Evolutionary conservation across 2,888 invertebrate species (phyloP), one percentile per base, ranked within the genome.

Genomic region (Suillia variegata): DNA sequence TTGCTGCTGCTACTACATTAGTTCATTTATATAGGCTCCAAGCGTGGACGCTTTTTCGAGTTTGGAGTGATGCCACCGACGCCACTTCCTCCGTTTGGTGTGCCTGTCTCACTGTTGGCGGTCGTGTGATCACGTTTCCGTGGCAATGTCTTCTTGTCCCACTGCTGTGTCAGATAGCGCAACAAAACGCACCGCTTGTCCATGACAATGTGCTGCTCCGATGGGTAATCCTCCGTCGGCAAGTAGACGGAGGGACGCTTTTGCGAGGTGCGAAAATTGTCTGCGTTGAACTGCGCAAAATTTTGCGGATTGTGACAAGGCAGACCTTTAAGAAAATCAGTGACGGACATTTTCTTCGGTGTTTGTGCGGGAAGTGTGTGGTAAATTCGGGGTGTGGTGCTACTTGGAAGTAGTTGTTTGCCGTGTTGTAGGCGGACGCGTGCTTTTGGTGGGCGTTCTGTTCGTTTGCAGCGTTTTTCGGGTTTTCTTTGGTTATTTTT

Each of bases 161-260:
- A 96, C 82, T 95, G 94, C 75, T 96, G 94, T 74, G 96, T 96
- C 66, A 97, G 86, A 83, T 95, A 97, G 83, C 96, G 89, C 74
- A 97, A 83, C 61, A 97, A 85, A 75, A 97, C 96, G 79, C 95
- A 96, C 51, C 95, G 93, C 84, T 95, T 96, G 83, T 97, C 97
- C 77, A 96, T 94, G 47, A 96, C 96, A 78, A 97, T 97, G 71
- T 96, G 94, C 92, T 96, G 96, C 83, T 96, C 94, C 54, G 94
- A 91, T 67, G 96, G 94, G 79, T 91, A 90, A 77, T 96, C 96
- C 82, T 92, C 93, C 45, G 96, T 96, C 49, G 94, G 94, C 67
- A 97, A 86, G 83, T 96, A 96, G 59, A 96, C 92, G 20, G 95
- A 91, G 50, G 95, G 94, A 76, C 93, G 87, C 83, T 94, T 93